Evolutionary conservation across 2,797 vertebrate genomes (phyloP).

Genomic region (Pagetopsis macropterus): DNA sequence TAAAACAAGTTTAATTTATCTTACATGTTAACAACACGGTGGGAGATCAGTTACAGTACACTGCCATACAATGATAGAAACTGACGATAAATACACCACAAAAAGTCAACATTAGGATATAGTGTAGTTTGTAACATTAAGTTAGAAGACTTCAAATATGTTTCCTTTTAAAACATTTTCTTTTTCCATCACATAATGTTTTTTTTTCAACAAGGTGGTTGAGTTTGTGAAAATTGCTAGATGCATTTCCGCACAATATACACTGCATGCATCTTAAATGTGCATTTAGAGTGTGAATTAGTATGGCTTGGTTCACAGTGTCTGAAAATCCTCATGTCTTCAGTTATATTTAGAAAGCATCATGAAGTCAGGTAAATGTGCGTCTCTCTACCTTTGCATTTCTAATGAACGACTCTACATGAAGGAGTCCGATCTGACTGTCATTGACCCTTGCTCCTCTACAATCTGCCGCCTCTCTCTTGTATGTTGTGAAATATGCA

Average conservation of each 20-base stretch:
- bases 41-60: too few relatives aligned
- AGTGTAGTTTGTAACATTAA: background rate
- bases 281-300: background rate
- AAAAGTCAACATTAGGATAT: background rate
- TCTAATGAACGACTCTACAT: constrained; percentile 39
- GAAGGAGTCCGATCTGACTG: constrained; percentile 26
- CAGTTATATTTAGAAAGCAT: constrained; percentile 14
- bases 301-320: constrained; percentile 19
- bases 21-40: too few relatives aligned
- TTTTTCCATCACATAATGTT: background rate
- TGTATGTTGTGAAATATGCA: constrained; percentile 63
- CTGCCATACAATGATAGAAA: background rate
- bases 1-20: too few relatives aligned
- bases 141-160: background rate
- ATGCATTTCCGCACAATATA: background rate
- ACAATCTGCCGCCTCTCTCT: constrained; percentile 30
- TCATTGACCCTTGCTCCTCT: constrained; percentile 36
- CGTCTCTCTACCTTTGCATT: constrained; percentile 10
- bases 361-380: background rate
- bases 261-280: constrained; percentile 3
- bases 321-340: constrained; percentile 11
- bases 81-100: background rate
- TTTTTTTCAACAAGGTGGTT: background rate
- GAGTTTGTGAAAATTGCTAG: background rate
- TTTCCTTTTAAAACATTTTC: background rate